Base-by-base conservation (phyloP, 2,113 vertebrate species). In the Petromus typicus region DNA sequence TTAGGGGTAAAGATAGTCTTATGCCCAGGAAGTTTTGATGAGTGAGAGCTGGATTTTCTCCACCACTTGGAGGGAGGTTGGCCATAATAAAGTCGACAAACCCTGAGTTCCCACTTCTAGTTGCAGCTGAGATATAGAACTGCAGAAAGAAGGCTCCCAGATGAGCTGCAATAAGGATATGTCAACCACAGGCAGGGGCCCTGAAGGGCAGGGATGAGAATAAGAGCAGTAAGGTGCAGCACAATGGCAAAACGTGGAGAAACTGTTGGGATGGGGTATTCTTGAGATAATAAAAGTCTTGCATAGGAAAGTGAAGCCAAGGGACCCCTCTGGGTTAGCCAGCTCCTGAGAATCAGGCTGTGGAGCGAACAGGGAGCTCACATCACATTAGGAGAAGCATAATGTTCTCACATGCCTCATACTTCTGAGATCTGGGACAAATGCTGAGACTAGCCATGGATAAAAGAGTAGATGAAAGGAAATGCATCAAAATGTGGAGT, bases 181-280 rank as follows among this genome's bases (percentile, higher is more conserved):
- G 6, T 7, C 63, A 12, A 0, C 54, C 32, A 20, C 11, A 7
- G 14, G 23, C 0, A 30, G 32, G 16, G 71, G 20, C 34, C 71
- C 79, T 11, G 20, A 84, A 64, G 27, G 22, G 40, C 18, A 25
- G 45, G 32, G 57, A 64, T 32, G n/a, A 73, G 32, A 27, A 43
- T 45, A 59, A 67, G 11, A 22, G 34, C 43, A 11, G 23, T 1
- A 27, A 91, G 32, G 43, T 37, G 14, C 73, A 8, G 40, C 0
- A 17, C 79, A 14, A 27, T 59, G 51, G 1, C 84, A 54, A 45
- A 37, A 34, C 20, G n/a, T 56, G 27, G 30, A 32, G 66, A 67
- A 67, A 57, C 12, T 3, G 23, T 2, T 7, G 18, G 69, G 18
- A 1, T 43, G 48, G 37, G 18, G 1, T 57, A 8, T 56, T 48